Conservation (phyloP, 2,113 vertebrate genomes). For the Numida meleagris region DNA sequence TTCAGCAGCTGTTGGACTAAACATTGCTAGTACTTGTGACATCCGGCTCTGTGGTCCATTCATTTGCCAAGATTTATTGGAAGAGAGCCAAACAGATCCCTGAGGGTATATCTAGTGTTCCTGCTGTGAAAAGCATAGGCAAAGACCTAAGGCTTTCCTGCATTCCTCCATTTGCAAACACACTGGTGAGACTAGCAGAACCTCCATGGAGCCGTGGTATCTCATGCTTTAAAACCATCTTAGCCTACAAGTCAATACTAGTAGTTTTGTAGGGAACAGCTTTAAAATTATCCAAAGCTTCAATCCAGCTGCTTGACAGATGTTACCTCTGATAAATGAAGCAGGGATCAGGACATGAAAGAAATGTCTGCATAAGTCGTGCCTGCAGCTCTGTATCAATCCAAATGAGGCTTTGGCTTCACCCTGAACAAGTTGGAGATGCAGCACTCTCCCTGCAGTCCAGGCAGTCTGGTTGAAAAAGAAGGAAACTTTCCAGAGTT, state of each 20-base stretch:
- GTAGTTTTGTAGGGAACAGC: neutral
- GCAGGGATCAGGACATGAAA: neutral
- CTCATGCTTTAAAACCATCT: neutral
- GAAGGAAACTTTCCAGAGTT: neutral
- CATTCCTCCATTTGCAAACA: neutral
- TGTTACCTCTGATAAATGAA: neutral
- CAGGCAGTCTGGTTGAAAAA: neutral
- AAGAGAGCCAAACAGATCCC: neutral
- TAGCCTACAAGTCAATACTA: neutral
- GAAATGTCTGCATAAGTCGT: neutral
- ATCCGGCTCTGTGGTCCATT: neutral
- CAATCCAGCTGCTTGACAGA: neutral
- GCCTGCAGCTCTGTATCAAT: neutral
- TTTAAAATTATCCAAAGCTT: neutral
- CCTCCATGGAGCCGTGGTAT: neutral
- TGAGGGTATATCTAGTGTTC: neutral
- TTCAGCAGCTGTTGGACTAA: neutral
- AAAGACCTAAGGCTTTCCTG: neutral
- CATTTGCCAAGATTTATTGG: neutral
- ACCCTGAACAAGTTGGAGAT: neutral
- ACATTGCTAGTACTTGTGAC: neutral
- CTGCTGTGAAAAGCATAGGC: neutral
- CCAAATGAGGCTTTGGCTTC: neutral
- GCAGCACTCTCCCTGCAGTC: neutral
- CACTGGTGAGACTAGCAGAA: fast-evolving